A percentile compares a stretch with the other conserved stretches of the same genome.
phyloP scores from a whole-genome alignment of 2,113 vertebrate species.

The Sinosuthora webbiana region DNA sequence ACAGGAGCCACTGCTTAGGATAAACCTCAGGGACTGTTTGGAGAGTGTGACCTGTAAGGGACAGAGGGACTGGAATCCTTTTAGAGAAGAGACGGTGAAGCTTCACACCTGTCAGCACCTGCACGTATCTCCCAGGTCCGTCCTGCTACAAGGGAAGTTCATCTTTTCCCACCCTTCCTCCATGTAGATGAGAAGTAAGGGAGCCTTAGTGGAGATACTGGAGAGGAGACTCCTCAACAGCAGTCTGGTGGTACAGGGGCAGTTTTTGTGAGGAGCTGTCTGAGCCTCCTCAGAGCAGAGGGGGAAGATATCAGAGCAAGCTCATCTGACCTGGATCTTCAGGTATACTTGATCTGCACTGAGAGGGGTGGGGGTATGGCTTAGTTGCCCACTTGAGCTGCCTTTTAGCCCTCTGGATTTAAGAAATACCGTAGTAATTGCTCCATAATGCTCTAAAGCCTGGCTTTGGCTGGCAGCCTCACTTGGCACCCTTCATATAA shows the following conservation, averaged over 20 bases:
- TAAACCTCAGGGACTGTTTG: not conserved
- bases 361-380: not conserved
- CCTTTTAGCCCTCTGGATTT: not conserved
- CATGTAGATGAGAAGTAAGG: not conserved
- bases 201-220: not conserved
- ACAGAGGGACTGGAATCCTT: not conserved
- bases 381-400: not conserved
- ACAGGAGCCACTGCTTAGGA: not conserved
- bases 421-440: conserved; percentile 21
- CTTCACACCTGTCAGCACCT: not conserved
- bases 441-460: not conserved
- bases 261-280: not conserved
- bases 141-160: not conserved
- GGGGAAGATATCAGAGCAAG: not conserved
- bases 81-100: not conserved
- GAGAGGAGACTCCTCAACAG: not conserved
- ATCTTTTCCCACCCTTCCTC: not conserved
- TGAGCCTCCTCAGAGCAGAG: not conserved
- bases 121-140: not conserved
- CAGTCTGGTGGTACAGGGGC: not conserved
- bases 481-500: not conserved
- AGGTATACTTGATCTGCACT: not conserved
- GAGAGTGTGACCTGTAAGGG: not conserved
- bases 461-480: conserved; percentile 31
- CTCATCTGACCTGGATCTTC: not conserved